These are phyloP conservation scores for Monoplex corrugatus DNA, from an alignment of 2,888 invertebrate species.

Conservation along the genomic window DNA sequence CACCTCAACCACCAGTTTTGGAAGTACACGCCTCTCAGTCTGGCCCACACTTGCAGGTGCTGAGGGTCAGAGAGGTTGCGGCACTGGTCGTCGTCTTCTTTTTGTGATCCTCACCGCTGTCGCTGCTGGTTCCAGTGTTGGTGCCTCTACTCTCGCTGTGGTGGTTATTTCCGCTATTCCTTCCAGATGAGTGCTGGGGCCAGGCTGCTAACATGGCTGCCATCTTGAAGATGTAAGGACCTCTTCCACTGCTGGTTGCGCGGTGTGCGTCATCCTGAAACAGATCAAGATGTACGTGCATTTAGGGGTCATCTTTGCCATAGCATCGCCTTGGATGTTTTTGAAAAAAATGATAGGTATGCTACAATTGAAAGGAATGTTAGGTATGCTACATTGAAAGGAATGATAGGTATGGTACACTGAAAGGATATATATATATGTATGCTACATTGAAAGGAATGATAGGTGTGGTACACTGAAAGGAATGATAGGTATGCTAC, in stretches of 20 bases:
- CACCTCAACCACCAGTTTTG: neutral
- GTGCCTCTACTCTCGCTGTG: neutral
- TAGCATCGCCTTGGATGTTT: neutral
- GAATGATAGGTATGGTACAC: too few species aligned
- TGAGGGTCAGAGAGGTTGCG: neutral
- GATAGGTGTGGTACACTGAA: too few species aligned
- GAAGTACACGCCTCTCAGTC: neutral
- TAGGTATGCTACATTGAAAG: neutral
- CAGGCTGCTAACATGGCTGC: neutral
- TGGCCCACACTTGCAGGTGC: neutral
- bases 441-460: too few species aligned
- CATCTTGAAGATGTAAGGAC: neutral
- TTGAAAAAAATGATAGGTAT: neutral
- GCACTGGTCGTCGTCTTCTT: neutral
- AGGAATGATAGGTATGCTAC: too few species aligned
- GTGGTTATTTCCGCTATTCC: neutral
- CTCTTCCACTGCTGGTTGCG: neutral
- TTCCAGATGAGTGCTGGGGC: neutral
- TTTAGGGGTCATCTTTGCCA: neutral
- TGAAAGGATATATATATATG: too few species aligned
- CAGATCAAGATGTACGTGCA: too few species aligned
- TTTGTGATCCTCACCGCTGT: neutral
- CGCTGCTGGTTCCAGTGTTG: neutral
- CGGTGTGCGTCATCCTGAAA: slow-evolving; percentile 10
- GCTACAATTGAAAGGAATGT: too few species aligned